Conservation (phyloP, 2,888 invertebrate genomes). For the Parnassius smintheus region DNA sequence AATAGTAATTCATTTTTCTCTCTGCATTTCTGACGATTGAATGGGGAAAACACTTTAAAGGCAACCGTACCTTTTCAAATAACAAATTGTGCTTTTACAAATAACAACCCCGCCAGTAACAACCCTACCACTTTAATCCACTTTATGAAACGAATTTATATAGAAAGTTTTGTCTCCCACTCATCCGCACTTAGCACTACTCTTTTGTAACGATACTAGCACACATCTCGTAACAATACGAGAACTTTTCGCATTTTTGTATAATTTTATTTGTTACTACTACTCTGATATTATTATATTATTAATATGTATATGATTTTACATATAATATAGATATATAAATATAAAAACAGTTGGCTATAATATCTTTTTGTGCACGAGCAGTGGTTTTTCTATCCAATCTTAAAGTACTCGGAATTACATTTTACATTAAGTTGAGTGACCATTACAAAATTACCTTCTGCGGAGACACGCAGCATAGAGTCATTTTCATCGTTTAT, state of each 20-base stretch:
- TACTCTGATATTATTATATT: too few relatives aligned
- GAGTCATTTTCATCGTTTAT: too few relatives aligned
- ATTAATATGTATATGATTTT: too few relatives aligned
- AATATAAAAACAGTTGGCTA: too few relatives aligned
- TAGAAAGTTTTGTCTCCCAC: not conserved
- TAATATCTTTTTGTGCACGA: too few relatives aligned
- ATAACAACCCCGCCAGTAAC: not conserved
- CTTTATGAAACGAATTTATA: not conserved
- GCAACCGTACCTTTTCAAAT: constrained; percentile 1
- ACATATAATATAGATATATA: too few relatives aligned
- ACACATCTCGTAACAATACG: not conserved
- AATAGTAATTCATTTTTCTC: not conserved
- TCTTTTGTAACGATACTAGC: not conserved
- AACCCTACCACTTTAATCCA: constrained; percentile 7
- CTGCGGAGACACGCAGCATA: too few relatives aligned
- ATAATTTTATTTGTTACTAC: too few relatives aligned
- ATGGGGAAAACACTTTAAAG: not conserved
- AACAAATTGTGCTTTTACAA: constrained; percentile 8
- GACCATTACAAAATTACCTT: too few relatives aligned
- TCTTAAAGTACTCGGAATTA: too few relatives aligned
- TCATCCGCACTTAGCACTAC: not conserved
- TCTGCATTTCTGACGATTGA: not conserved
- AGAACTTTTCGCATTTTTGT: not conserved
- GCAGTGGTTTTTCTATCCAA: too few relatives aligned
- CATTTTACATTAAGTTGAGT: too few relatives aligned